Percentiles rank a stretch among this genome's conserved stretches.
Evolutionary conservation across 1,140 invertebrate species (phyloP).

Genomic region (Drosophila carrolli): DNA sequence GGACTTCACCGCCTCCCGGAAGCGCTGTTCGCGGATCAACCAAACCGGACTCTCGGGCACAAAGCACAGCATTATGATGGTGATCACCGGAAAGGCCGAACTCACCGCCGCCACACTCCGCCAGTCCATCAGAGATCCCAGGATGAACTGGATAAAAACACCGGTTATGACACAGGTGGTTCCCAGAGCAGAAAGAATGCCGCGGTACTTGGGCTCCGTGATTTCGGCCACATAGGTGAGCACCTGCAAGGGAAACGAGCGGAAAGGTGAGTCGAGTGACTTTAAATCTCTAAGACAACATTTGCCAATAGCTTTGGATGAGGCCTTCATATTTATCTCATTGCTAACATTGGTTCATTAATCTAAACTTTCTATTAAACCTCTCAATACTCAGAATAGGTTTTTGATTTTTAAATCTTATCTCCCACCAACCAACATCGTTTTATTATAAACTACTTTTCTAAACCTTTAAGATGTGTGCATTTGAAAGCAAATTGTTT

Average conservation of each 20-base stretch:
- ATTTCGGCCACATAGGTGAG: slow-evolving; percentile 93
- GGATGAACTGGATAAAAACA: slow-evolving; percentile 88
- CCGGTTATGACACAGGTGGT: slow-evolving; percentile 90
- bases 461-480: too few species aligned
- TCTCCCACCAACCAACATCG: too few species aligned
- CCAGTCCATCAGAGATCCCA: slow-evolving; percentile 90
- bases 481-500: too few species aligned
- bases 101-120: slow-evolving; percentile 89
- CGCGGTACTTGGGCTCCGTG: slow-evolving; percentile 90
- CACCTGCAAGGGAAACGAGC: slow-evolving; percentile 85
- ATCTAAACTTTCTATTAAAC: not conserved
- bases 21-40: slow-evolving; percentile 87
- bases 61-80: slow-evolving; percentile 88
- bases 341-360: not conserved
- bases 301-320: not conserved
- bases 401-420: too few species aligned
- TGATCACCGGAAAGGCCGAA: slow-evolving; percentile 88
- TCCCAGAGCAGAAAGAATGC: slow-evolving; percentile 90
- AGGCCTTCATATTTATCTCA: not conserved
- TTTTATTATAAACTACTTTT: too few species aligned
- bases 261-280: slow-evolving; percentile 1
- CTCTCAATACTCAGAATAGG: too few species aligned
- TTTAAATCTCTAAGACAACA: slow-evolving; percentile 1
- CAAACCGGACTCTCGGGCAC: slow-evolving; percentile 92
- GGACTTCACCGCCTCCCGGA: slow-evolving; percentile 87